Evolutionary conservation across 1,140 invertebrate genomes (phyloP).

Genomic region (Antheraea pernyi): DNA sequence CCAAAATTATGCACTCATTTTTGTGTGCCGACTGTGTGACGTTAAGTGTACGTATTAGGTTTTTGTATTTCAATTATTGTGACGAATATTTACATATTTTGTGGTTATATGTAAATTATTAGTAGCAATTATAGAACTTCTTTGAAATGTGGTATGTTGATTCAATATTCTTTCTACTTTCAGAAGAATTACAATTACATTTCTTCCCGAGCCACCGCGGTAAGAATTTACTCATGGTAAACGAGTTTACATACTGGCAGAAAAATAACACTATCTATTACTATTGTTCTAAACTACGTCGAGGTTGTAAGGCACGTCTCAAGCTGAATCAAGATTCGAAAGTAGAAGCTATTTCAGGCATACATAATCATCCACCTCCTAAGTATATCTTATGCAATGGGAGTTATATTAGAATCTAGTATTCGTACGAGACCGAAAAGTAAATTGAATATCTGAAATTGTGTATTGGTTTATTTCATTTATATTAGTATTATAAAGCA

Average conservation of each 20-base stretch:
- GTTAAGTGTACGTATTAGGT: no score
- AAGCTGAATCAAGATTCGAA: constrained; percentile 25
- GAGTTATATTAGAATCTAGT: constrained; percentile 13
- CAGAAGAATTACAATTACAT: neutral
- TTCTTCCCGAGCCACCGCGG: constrained; percentile 21
- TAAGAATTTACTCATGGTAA: constrained; percentile 26
- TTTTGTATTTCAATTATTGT: no score
- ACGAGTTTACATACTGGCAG: constrained; percentile 29
- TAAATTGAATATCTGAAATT: no score
- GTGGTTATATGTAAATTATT: no score
- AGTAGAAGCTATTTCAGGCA: neutral
- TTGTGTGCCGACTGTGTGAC: no score
- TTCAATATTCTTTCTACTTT: neutral
- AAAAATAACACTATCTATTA: constrained; percentile 24
- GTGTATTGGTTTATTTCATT: no score
- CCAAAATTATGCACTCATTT: no score
- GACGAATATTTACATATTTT: no score
- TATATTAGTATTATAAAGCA: no score
- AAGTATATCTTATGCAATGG: constrained; percentile 29
- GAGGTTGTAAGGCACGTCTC: constrained; percentile 28
- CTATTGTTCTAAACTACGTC: constrained; percentile 26
- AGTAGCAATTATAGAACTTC: no score
- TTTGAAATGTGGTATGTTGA: no score
- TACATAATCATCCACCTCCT: constrained; percentile 33
- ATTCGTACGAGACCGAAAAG: no score